Percentiles rank a stretch among this genome's conserved stretches.
Conservation (phyloP, 2,113 vertebrate species). For the Periophthalmodon schlosseri region DNA sequence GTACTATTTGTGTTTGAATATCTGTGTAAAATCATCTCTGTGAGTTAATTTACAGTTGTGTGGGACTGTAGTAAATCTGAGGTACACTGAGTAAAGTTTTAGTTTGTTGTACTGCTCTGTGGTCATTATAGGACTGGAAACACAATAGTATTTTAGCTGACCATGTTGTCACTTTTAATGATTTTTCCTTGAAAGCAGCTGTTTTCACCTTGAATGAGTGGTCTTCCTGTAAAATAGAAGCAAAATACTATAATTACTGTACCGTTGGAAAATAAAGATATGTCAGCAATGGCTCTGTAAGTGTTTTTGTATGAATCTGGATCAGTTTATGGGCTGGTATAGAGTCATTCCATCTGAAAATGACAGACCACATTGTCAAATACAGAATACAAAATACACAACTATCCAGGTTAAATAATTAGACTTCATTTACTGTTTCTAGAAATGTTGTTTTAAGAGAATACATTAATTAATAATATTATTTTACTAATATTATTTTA, state of each 20-base stretch:
- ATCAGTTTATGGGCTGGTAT: neutral
- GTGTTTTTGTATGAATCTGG: neutral
- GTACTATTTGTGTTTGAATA: slow-evolving; percentile 11
- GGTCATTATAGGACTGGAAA: slow-evolving; percentile 41
- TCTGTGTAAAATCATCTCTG: slow-evolving; percentile 1
- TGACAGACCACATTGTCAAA: neutral
- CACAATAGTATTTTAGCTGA: slow-evolving; percentile 30
- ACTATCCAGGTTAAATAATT: neutral
- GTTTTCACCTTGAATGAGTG: slow-evolving; percentile 38
- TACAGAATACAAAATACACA: neutral
- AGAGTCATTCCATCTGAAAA: neutral
- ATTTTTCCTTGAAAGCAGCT: slow-evolving; percentile 38
- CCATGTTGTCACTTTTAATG: slow-evolving; percentile 19
- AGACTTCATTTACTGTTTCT: neutral
- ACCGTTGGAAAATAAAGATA: neutral
- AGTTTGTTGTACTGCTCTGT: slow-evolving; percentile 6
- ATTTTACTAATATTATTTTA: neutral
- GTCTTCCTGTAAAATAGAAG: neutral
- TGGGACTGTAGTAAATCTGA: slow-evolving; percentile 65
- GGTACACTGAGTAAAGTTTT: slow-evolving; percentile 38
- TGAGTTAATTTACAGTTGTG: slow-evolving; percentile 59
- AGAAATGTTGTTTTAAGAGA: neutral
- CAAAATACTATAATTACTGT: neutral
- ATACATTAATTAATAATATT: neutral
- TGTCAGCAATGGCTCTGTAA: neutral